phyloP scores from a whole-genome alignment of 2,113 vertebrate genomes.

The Psittacara wagleri region DNA sequence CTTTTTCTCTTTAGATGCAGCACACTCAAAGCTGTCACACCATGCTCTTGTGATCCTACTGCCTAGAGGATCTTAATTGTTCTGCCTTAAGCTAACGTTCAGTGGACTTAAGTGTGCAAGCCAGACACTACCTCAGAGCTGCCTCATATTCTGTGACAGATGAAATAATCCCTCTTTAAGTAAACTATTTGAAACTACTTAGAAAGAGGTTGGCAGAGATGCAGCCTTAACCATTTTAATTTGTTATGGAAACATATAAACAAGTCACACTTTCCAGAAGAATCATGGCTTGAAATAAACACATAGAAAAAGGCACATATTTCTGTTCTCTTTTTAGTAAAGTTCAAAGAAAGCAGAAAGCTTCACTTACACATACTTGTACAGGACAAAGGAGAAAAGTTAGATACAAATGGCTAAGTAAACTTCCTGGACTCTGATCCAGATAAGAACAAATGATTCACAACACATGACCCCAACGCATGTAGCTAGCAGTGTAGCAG shows the following conservation, averaged over 20 bases:
- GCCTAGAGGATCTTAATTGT: neutral
- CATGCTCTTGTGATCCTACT: neutral
- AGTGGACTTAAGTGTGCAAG: neutral
- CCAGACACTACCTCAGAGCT: neutral
- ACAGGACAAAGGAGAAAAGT: neutral
- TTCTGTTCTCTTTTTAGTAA: neutral
- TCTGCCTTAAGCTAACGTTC: neutral
- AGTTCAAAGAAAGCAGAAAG: neutral
- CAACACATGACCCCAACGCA: accelerated
- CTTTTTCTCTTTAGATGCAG: neutral
- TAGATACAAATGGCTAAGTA: neutral
- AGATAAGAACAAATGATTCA: neutral
- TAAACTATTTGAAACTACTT: slow-evolving; percentile 12
- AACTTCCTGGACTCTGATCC: neutral
- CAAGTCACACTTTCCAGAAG: neutral
- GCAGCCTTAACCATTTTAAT: neutral
- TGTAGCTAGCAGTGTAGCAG: accelerated
- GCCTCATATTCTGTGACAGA: neutral
- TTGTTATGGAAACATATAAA: neutral
- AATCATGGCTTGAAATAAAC: neutral
- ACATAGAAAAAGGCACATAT: neutral
- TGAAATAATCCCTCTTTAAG: slow-evolving; percentile 5
- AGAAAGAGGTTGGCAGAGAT: neutral
- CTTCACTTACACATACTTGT: neutral
- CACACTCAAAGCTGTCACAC: neutral